Percentiles rank a stretch among this genome's conserved stretches.
phyloP scores from a whole-genome alignment of 2,888 invertebrate genomes.

The Dorcus hopei region DNA sequence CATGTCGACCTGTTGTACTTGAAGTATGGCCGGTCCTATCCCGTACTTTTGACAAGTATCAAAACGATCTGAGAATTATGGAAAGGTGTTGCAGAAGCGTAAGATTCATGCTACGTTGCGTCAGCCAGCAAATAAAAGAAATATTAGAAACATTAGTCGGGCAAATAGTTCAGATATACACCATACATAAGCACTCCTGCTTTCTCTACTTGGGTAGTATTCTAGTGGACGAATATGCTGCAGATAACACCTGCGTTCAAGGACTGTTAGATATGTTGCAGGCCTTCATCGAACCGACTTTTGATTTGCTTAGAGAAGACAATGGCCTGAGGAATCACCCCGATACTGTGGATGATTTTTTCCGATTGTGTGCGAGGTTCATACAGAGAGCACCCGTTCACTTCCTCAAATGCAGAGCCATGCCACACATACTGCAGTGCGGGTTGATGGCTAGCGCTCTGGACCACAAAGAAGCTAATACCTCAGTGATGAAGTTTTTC shows the following conservation, averaged over 20 bases:
- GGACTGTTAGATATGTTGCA: constrained; percentile 84
- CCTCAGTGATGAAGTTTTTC: constrained; percentile 95
- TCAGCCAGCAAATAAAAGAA: constrained; percentile 70
- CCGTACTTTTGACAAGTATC: constrained; percentile 73
- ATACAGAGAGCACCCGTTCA: constrained; percentile 81
- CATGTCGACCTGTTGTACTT: constrained; percentile 47
- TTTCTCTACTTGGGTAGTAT: constrained; percentile 88
- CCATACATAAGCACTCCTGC: constrained; percentile 79
- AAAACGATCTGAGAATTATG: constrained; percentile 80
- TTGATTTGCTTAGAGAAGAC: constrained; percentile 71
- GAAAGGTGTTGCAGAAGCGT: constrained; percentile 90
- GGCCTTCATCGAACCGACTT: constrained; percentile 79
- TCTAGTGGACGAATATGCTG: constrained; percentile 85
- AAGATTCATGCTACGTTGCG: constrained; percentile 84
- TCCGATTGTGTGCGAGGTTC: constrained; percentile 64
- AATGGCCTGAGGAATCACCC: constrained; percentile 88
- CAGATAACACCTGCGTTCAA: constrained; percentile 65
- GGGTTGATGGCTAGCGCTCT: constrained; percentile 77
- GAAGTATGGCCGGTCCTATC: constrained; percentile 87
- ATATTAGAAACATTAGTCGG: constrained; percentile 79
- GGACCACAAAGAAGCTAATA: constrained; percentile 94
- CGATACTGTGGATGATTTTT: constrained; percentile 97
- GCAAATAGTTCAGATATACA: constrained; percentile 80
- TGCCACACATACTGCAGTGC: constrained; percentile 76
- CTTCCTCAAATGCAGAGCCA: constrained; percentile 74